A percentile compares a stretch with the other conserved stretches of the same genome.
These are phyloP conservation scores for Bellardia pandia DNA, from an alignment of 2,888 invertebrate genomes.

Conservation along the genomic window DNA sequence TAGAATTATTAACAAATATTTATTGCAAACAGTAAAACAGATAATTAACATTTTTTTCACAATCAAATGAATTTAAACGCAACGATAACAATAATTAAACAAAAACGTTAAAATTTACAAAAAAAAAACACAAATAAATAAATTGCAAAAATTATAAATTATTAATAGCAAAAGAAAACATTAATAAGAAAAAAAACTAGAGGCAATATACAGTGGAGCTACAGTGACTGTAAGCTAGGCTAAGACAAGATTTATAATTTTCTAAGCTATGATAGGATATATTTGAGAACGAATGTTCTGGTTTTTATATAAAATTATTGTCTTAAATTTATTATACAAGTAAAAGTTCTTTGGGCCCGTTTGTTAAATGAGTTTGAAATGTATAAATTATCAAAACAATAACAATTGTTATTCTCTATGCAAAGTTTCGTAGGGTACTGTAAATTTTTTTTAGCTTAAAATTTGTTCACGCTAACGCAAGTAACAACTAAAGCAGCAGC, in stretches of 20 bases:
- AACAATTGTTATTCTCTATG: too few relatives aligned
- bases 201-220: too few relatives aligned
- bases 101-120: constrained; percentile 24
- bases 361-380: too few relatives aligned
- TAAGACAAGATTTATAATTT: too few relatives aligned
- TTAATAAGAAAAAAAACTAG: too few relatives aligned
- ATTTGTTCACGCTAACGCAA: constrained; percentile 41
- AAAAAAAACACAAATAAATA: constrained; percentile 2
- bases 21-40: constrained; percentile 49
- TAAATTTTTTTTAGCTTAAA: constrained; percentile 1
- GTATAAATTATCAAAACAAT: too few relatives aligned
- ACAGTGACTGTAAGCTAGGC: too few relatives aligned
- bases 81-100: constrained; percentile 1
- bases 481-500: constrained; percentile 10
- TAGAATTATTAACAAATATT: constrained; percentile 66
- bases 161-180: background rate
- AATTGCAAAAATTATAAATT: constrained; percentile 3
- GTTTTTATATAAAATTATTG: too few relatives aligned
- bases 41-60: constrained; percentile 61
- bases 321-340: too few relatives aligned
- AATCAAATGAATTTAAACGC: constrained; percentile 60
- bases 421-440: background rate
- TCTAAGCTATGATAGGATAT: too few relatives aligned
- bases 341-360: too few relatives aligned
- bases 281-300: too few relatives aligned